Evolutionary conservation across 1,140 invertebrate genomes (phyloP), one percentile per base, ranked within the genome.

Genomic region (Hydropsyche tenuis): DNA sequence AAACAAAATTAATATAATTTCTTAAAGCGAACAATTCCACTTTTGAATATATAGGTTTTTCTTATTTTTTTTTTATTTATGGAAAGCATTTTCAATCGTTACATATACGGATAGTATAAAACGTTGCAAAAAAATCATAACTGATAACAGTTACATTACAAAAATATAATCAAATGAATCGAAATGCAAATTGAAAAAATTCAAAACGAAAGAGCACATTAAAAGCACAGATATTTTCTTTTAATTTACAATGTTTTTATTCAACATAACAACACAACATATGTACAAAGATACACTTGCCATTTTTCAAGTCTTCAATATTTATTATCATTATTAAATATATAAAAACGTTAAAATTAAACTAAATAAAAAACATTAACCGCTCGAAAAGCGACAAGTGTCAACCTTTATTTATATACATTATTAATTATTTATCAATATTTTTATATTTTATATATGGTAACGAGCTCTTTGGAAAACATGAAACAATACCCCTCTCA

Each of bases 381-480:
- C 2, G 14, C 16, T 48, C 23, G 12, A 25, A 60, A 60, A 14
- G n/a, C 12, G 22, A 60, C 56, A 53, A 53, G 16, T 11, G 48
- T 20, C 16, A 20, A 53, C 46, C 18, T 53, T 53, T 7, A 53
- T 53, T 53, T 53, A 53, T 20, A 53, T 53, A 18, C 48, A 53
- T 18, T 46, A 53, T n/a, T 60, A 60, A 60, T 25, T 60, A 60
- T 60, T 53, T 53, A 53, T 46, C 11, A 46, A n/a, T 46, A 46
- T 46, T 46, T 46, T n/a, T 46, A 53, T 53, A 53, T 18, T 18
- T 53, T 37, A 37, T 37, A 37, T 37, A 37, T 60, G 56, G 56
- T 60, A 60, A 60, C 56, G 23, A 60, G 23, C 22, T 60, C 56
- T 60, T 60, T 60, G 56, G 22, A 60, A 60, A 60, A 60, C 56